Base-by-base conservation (phyloP, 2,888 invertebrate species). In the Onchidella celtica region DNA sequence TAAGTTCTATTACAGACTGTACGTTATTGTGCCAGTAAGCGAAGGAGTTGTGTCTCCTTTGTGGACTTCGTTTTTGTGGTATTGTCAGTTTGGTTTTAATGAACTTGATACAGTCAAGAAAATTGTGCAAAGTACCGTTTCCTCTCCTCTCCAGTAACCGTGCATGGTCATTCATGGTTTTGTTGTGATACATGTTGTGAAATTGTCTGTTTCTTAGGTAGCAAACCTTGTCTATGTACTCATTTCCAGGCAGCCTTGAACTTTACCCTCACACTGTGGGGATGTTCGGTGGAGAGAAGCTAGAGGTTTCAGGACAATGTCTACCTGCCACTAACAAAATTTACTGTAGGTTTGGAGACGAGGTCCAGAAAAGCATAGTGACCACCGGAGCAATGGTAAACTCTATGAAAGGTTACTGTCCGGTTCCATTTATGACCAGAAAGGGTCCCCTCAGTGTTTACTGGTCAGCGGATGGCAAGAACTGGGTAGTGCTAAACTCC, bases 261-360 rank as follows among this genome's bases (percentile, higher is more conserved):
- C 85, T 90, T 11, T 86, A 74, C 66, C 91, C 91, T 0, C 81
- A 79, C n/a, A 84, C 85, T 91, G 99, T 98, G 3, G 98, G 97
- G 92, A 99, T 99, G 99, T 94, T 99, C 86, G 99, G 99, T 2
- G 99, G 99, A 1, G 97, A 97, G 0, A 96, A 98, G 77, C 97
- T 99, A 59, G 98, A 99, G 92, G 97, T 99, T 82, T 98, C 99
- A 0, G 99, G 99, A 0, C 98, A 98, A 1, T 99, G 99, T 92
- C 97, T 99, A 92, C 95, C 96, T 86, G 95, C 95, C 0, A 94
- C 94, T 0, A 96, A 97, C 88, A 95, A 96, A 86, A 95, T 98
- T 70, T 95, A 90, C 73, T 93, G 93, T 40, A 85, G 86, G 78
- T 93, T 78, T 96, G 89, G 88, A n/a, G 40, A 4, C 9, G 36